phyloP scores from a whole-genome alignment of 2,797 vertebrate species.

The Sparidentex hasta region DNA sequence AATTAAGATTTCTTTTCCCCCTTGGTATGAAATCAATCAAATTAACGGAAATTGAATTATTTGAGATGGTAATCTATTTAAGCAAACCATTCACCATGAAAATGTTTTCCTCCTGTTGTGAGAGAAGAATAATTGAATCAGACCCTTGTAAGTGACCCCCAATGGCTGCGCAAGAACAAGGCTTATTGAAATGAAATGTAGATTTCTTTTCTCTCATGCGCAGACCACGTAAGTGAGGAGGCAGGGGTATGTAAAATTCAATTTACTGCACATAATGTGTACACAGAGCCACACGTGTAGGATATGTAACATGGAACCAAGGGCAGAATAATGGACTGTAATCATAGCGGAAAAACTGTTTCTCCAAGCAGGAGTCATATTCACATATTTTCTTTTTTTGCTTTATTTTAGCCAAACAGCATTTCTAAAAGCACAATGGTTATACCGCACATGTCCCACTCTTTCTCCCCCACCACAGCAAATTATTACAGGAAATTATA shows the following conservation, averaged over 20 bases:
- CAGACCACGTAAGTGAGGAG: constrained; percentile 40
- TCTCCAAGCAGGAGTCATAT: constrained; percentile 27
- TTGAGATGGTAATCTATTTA: constrained; percentile 84
- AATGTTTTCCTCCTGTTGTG: constrained; percentile 82
- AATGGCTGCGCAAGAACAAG: constrained; percentile 68
- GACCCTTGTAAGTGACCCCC: constrained; percentile 79
- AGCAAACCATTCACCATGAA: constrained; percentile 82
- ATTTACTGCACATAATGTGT: constrained; percentile 34
- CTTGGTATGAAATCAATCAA: constrained; percentile 83
- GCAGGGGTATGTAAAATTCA: constrained; percentile 25
- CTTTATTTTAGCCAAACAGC: constrained; percentile 54
- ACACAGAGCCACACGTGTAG: constrained; percentile 14
- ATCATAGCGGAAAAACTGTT: constrained; percentile 27
- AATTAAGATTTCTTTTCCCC: constrained; percentile 79
- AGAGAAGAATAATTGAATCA: constrained; percentile 82
- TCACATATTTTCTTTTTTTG: not conserved
- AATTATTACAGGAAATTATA: constrained; percentile 80
- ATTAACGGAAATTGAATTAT: constrained; percentile 84
- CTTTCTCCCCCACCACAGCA: constrained; percentile 22
- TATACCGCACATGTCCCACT: constrained; percentile 34
- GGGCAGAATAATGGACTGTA: constrained; percentile 18
- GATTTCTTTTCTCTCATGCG: constrained; percentile 49
- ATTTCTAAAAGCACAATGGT: constrained; percentile 41
- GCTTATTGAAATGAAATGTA: constrained; percentile 67
- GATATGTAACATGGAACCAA: constrained; percentile 6